These are phyloP conservation scores for Thomomys bottae DNA, from an alignment of 2,113 vertebrate genomes.

Conservation along the genomic window DNA sequence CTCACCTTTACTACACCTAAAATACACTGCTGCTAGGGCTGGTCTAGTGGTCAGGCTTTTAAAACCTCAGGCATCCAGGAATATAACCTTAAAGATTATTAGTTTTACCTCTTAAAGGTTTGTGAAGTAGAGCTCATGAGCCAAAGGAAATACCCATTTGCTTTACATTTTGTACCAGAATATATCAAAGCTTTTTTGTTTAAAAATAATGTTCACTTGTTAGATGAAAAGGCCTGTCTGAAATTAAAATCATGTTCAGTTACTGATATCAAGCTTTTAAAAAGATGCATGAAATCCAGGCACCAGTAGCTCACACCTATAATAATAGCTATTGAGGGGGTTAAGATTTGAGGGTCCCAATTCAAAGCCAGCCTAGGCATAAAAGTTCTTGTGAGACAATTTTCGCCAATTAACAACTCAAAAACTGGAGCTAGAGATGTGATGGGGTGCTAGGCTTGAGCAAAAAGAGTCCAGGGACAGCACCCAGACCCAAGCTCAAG, in stretches of 20 bases:
- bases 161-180: background rate
- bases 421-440: too few species aligned
- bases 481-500: too few species aligned
- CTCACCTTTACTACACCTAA: constrained; percentile 18
- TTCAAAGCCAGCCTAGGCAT: too few species aligned
- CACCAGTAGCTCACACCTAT: too few species aligned
- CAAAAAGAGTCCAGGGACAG: too few species aligned
- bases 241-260: constrained; percentile 26
- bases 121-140: background rate
- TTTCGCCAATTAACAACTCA: too few species aligned
- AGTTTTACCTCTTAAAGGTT: background rate
- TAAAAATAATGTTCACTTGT: background rate
- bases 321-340: too few species aligned
- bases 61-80: background rate
- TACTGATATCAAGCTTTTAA: background rate
- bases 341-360: too few species aligned
- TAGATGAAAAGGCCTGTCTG: background rate
- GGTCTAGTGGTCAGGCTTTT: background rate
- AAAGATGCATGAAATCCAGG: background rate
- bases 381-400: too few species aligned
- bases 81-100: constrained; percentile 66
- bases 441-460: too few species aligned
- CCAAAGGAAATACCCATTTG: background rate
- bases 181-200: background rate
- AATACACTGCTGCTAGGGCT: constrained; percentile 10